Evolutionary conservation across 2,888 invertebrate species (phyloP).

Genomic region (Perdita meconis): DNA sequence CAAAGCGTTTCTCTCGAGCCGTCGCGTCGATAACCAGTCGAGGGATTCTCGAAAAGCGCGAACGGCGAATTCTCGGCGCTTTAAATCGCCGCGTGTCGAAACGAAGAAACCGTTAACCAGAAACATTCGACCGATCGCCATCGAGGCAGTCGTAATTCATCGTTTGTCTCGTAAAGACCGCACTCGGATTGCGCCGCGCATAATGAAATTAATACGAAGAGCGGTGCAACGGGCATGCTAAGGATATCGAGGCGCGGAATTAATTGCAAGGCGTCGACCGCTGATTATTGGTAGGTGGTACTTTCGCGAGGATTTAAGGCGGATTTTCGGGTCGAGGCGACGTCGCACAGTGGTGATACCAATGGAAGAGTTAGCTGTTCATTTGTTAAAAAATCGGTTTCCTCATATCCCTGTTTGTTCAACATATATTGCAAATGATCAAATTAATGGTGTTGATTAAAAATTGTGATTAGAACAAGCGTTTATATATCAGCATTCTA

Average conservation of each 20-base stretch:
- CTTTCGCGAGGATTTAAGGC: neutral
- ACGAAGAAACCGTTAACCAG: conserved; percentile 6
- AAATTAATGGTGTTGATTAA: too few relatives aligned
- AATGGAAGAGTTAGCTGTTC: too few relatives aligned
- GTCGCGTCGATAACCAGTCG: too few relatives aligned
- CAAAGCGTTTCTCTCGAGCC: conserved; percentile 20
- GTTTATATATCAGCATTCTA: too few relatives aligned
- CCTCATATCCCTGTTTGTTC: too few relatives aligned
- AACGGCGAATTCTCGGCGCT: conserved; percentile 7
- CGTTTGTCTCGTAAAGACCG: neutral
- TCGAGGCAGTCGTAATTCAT: conserved; percentile 14
- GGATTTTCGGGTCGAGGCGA: neutral
- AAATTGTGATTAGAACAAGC: too few relatives aligned
- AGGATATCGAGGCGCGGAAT: neutral
- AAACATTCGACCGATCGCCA: neutral
- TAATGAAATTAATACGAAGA: conserved; percentile 38
- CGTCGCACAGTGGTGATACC: too few relatives aligned
- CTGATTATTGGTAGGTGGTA: neutral
- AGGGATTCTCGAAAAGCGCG: neutral
- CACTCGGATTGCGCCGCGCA: neutral
- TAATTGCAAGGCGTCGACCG: conserved; percentile 25
- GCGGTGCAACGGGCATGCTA: neutral
- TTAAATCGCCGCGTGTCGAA: conserved; percentile 30
- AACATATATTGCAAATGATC: too few relatives aligned
- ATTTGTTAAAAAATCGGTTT: too few relatives aligned